These are phyloP conservation scores for Poeciliopsis presidionis DNA, from an alignment of 2,797 vertebrate genomes.

Conservation along the genomic window DNA sequence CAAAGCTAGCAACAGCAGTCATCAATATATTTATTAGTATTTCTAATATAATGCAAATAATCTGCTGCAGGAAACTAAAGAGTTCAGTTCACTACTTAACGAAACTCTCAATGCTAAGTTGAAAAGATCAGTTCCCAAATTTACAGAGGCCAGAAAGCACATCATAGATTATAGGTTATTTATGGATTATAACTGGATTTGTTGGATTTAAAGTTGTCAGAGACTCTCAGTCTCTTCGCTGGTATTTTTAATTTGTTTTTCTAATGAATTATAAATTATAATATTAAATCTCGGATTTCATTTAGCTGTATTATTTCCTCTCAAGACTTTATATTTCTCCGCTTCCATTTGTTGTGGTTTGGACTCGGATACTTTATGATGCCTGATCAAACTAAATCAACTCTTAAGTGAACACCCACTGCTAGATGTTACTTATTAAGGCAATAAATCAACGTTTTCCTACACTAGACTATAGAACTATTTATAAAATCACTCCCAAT, in stretches of 20 bases:
- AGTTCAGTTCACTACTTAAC: background rate
- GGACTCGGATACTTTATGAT: background rate
- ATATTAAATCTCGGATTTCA: background rate
- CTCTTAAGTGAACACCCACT: background rate
- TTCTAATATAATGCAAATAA: too few species aligned
- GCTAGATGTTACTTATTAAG: background rate
- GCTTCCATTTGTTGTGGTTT: background rate
- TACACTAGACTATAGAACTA: background rate
- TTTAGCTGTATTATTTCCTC: background rate
- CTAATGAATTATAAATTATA: background rate
- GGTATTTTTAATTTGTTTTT: background rate
- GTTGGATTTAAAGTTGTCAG: background rate
- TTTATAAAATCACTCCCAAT: background rate
- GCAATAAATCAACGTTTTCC: background rate
- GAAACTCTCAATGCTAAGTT: background rate
- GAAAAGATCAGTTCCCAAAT: background rate
- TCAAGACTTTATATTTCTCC: background rate
- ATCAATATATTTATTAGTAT: background rate
- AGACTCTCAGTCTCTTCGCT: background rate
- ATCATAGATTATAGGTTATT: background rate
- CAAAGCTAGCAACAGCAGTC: too few species aligned
- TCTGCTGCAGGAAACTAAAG: background rate
- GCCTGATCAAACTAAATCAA: background rate
- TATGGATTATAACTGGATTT: background rate
- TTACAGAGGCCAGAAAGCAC: too few species aligned